phyloP scores from a whole-genome alignment of 1,140 invertebrate species.

The Listronotus bonariensis region DNA sequence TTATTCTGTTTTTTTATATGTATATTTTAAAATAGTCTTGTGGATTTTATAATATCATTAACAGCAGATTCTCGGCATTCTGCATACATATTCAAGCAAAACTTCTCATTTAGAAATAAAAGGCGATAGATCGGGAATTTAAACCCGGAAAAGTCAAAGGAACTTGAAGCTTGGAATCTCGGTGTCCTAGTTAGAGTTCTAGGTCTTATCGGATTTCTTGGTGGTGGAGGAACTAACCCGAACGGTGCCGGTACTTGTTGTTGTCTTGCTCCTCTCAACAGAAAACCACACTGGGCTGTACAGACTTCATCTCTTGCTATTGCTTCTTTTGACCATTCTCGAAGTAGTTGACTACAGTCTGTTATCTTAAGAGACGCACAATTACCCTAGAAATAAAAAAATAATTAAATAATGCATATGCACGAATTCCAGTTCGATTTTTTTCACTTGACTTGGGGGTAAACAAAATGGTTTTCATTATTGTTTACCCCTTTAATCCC shows the following conservation, averaged over 20 bases:
- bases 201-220: conserved; percentile 53
- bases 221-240: conserved; percentile 50
- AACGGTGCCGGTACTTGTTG: conserved; percentile 40
- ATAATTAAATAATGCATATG: too few species aligned
- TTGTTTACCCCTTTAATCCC: too few species aligned
- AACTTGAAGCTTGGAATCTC: conserved; percentile 45
- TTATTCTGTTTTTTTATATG: too few species aligned
- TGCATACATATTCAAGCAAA: too few species aligned
- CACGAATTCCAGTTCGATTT: too few species aligned
- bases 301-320: conserved; percentile 86
- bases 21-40: too few species aligned
- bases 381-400: conserved; percentile 71
- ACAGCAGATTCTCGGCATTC: too few species aligned
- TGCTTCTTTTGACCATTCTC: conserved; percentile 80
- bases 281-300: conserved; percentile 82
- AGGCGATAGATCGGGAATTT: conserved; percentile 68
- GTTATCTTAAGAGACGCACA: conserved; percentile 88
- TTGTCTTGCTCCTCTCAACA: conserved; percentile 55
- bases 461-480: too few species aligned
- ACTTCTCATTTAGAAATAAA: conserved; percentile 56
- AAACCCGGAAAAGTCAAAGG: conserved; percentile 56
- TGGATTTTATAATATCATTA: too few species aligned
- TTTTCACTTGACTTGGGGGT: too few species aligned
- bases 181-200: conserved; percentile 39
- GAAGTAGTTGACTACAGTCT: conserved; percentile 79